Conservation (phyloP, 2,113 vertebrate species). For the Polypterus senegalus region DNA sequence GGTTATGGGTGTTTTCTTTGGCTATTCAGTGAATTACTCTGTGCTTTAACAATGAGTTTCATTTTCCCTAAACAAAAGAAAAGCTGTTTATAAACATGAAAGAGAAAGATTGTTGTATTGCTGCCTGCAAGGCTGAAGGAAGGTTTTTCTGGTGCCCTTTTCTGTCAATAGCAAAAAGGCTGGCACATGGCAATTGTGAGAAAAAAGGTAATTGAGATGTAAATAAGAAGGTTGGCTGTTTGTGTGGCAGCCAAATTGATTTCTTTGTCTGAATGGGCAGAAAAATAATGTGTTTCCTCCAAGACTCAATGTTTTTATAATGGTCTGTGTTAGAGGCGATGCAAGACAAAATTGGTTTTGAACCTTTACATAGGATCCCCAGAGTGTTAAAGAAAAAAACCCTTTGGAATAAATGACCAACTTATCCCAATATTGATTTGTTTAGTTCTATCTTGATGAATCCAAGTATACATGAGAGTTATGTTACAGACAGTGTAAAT, state of each 20-base stretch:
- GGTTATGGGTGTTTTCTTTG: too few species aligned
- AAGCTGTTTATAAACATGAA: constrained; percentile 2
- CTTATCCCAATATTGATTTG: too few species aligned
- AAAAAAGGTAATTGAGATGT: constrained; percentile 24
- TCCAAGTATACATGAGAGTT: too few species aligned
- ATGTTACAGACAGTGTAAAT: too few species aligned
- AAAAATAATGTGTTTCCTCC: background rate
- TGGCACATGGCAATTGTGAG: constrained; percentile 16
- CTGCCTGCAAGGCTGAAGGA: constrained; percentile 8
- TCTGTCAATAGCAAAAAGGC: constrained; percentile 5
- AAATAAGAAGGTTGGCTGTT: constrained; percentile 18
- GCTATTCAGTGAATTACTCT: too few species aligned
- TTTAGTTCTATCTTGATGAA: too few species aligned
- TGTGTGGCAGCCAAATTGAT: constrained; percentile 22
- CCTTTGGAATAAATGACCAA: background rate
- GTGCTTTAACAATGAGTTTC: background rate
- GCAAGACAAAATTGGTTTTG: constrained; percentile 2
- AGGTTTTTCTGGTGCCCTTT: constrained; percentile 11
- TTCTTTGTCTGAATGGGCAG: constrained; percentile 16
- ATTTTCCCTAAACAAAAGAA: constrained; percentile 10
- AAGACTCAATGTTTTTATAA: constrained; percentile 6
- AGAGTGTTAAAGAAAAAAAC: background rate
- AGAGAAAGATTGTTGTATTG: constrained; percentile 1
- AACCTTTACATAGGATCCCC: constrained; percentile 1
- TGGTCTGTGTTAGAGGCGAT: constrained; percentile 7